These are phyloP conservation scores for Scomber scombrus DNA, from an alignment of 2,113 vertebrate genomes.

Conservation along the genomic window DNA sequence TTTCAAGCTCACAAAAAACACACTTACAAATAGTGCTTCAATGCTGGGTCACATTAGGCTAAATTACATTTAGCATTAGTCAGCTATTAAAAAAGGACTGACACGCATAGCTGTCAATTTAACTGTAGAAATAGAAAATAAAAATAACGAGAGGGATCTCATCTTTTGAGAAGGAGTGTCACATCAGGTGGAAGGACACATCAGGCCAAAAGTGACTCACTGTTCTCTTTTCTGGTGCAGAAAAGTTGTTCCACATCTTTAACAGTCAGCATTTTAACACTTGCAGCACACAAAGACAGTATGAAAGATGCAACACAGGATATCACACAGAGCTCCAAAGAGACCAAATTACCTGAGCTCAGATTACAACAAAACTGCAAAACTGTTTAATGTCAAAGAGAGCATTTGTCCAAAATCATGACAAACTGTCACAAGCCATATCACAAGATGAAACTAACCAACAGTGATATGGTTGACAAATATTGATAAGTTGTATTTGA, in stretches of 20 bases:
- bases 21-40: not conserved
- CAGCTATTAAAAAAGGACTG: not conserved
- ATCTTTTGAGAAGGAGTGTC: no score
- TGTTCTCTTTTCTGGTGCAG: no score
- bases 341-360: not conserved
- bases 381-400: not conserved
- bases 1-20: not conserved
- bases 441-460: not conserved
- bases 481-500: no score
- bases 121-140: no score
- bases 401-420: not conserved
- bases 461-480: no score
- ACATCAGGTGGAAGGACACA: no score
- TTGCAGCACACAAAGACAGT: not conserved
- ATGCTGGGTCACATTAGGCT: not conserved
- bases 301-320: no score
- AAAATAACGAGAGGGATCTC: no score
- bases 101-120: not conserved
- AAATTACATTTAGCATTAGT: slow-evolving; percentile 15
- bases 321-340: not conserved
- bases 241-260: no score
- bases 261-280: not conserved
- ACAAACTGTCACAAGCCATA: not conserved
- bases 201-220: no score
- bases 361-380: not conserved